These are phyloP conservation scores for Nomada fucata DNA, from an alignment of 2,888 invertebrate genomes.

Conservation along the genomic window DNA sequence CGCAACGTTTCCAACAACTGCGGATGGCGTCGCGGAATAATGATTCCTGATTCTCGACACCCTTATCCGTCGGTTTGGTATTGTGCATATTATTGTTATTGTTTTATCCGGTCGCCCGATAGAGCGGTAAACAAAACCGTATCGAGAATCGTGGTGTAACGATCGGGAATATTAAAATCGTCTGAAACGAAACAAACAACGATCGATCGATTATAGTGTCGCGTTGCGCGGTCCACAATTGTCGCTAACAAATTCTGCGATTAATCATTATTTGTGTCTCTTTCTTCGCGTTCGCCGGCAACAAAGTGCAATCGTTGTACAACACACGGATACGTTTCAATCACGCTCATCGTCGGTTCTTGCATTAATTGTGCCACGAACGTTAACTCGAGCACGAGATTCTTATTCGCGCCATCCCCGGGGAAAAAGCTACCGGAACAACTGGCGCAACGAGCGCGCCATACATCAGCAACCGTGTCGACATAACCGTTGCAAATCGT, in stretches of 20 bases:
- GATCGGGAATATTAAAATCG: too few relatives aligned
- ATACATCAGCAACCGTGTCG: conserved; percentile 31
- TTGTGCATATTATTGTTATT: too few relatives aligned
- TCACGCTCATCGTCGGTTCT: conserved; percentile 2
- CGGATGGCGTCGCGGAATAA: background rate
- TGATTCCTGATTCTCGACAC: background rate
- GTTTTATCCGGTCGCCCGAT: too few relatives aligned
- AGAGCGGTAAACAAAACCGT: too few relatives aligned
- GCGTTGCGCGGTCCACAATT: too few relatives aligned
- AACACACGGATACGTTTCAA: conserved; percentile 12
- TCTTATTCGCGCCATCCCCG: conserved; percentile 16
- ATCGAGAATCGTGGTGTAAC: too few relatives aligned
- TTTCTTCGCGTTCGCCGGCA: background rate
- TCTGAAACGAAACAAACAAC: too few relatives aligned
- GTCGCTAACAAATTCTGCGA: too few relatives aligned
- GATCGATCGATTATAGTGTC: too few relatives aligned
- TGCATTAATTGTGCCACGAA: too few relatives aligned
- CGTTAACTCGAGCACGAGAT: conserved; percentile 6
- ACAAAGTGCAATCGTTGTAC: conserved; percentile 15
- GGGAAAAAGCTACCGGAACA: conserved; percentile 8
- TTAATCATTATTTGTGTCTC: background rate
- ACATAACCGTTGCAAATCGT: conserved; percentile 30
- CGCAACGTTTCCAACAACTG: too few relatives aligned
- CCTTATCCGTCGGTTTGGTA: too few relatives aligned
- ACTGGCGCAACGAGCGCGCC: conserved; percentile 20